Evolutionary conservation across 2,797 vertebrate genomes (phyloP), one percentile per base, ranked within the genome.

Genomic region (Eleutherodactylus coqui): DNA sequence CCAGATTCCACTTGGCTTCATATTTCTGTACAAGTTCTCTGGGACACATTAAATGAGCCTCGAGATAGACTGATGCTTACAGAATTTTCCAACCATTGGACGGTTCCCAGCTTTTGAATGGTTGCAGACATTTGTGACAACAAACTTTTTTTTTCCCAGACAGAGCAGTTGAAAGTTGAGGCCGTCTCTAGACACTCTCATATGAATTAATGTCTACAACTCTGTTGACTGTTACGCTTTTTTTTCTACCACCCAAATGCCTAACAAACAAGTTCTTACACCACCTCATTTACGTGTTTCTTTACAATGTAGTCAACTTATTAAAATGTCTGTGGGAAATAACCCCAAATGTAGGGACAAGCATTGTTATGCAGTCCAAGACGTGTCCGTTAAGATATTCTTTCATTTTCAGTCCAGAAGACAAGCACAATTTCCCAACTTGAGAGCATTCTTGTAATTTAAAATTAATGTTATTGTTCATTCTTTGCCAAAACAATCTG

Each of bases 111-210:
- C 64, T 84, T 79, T 80, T 84, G 86, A 84, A 87, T 84, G 69
- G 86, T 84, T 87, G 84, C 86, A 87, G 86, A 87, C 86, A 84
- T 84, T 79, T 84, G 76, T 84, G 86, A 87, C 86, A 84, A 87
- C 86, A 87, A 87, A 87, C 86, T 29, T 86, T 84, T 79, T 55
- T 36, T 67, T 87, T 82, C 79, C 86, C 86, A 87, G 86, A 87
- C 86, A 87, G 76, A 19, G 60, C 27, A 75, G 86, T 80, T 87
- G 72, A 60, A 64, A 87, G 53, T 79, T 84, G 72, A 84, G 76
- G n/a, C 86, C 41, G 75, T 78, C 86, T 84, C 82, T 87, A 83
- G 82, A 84, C 82, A 51, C 45, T 80, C 53, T 64, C 77, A 80
- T 80, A 75, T 87, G 82, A 87, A 87, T 87, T 87, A 87, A 87